Base-by-base conservation (phyloP, 2,888 invertebrate species). In the Capitulum mitella region DNA sequence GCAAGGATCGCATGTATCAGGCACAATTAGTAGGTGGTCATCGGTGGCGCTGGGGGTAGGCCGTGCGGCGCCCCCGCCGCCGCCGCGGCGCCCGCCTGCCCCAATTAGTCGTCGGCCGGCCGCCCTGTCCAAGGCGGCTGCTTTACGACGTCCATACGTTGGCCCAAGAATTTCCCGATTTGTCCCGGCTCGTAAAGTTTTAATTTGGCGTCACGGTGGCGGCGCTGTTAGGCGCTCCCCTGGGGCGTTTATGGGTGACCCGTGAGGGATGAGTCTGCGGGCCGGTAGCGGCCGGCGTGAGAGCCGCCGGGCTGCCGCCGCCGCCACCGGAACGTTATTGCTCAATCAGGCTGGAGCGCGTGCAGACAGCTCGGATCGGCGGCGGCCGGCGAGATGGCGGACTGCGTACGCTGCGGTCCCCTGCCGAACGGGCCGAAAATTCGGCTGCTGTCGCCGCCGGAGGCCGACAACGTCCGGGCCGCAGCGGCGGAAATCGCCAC, bases 81-180 rank as follows among this genome's bases (percentile, higher is more conserved):
- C 19, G 64, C 16, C 19, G 64, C 64, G 16, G 64, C 64, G 14
- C 6, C 34, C 2, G 64, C 64, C 64, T 34, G 64, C 32, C 1
- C 64, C 64, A 64, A 64, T 64, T 64, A 64, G 64, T 64, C 29
- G 10, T 3, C 34, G 19, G 19, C 16, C 64, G 34, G 34, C 19
- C 64, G 64, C 64, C 16, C 64, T 51, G 64, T 64, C 64, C 32
- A 32, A 64, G 16, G 19, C 64, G 32, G 3, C 34, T 34, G 32
- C 64, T 64, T 64, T 64, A 64, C 64, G 64, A 29, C 64, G 32
- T 14, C 16, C 51, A 64, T 64, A 64, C 64, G 34, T 64, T 64
- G 19, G 64, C 34, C 64, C 64, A 34, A 64, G 64, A 64, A 64
- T 64, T 64, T 64, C 64, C 64, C 64, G 64, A 64, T 64, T 64